These are phyloP conservation scores for Nesidiocoris tenuis DNA, from an alignment of 2,888 invertebrate genomes.

Conservation along the genomic window DNA sequence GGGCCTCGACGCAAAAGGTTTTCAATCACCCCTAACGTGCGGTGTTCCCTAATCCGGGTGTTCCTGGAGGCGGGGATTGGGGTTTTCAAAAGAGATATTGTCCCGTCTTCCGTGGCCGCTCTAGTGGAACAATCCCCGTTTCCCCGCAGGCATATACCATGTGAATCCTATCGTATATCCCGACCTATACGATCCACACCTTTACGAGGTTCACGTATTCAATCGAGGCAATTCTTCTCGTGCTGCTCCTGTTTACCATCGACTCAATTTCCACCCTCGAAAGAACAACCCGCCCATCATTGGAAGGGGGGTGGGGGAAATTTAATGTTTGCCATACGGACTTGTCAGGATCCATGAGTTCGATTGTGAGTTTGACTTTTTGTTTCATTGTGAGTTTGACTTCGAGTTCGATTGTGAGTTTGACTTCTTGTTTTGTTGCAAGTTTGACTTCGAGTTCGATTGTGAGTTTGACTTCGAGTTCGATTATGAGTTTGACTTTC, in stretches of 20 bases:
- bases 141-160: not conserved
- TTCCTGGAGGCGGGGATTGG: not conserved
- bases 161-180: not conserved
- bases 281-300: no score
- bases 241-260: not conserved
- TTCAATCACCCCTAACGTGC: conserved; percentile 36
- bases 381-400: no score
- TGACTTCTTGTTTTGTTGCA: no score
- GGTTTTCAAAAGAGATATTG: not conserved
- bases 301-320: no score
- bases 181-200: not conserved
- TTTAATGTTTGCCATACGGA: no score
- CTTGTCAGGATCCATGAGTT: no score
- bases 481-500: no score
- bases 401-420: no score
- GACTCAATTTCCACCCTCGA: no score
- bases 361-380: no score
- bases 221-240: not conserved
- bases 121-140: conserved; percentile 19
- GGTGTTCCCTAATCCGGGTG: conserved; percentile 34
- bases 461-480: no score
- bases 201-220: not conserved
- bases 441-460: no score
- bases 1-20: conserved; percentile 15
- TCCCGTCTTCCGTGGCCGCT: conserved; percentile 2